Conservation (phyloP, 2,888 invertebrate genomes). For the Eretmocerus hayati region DNA sequence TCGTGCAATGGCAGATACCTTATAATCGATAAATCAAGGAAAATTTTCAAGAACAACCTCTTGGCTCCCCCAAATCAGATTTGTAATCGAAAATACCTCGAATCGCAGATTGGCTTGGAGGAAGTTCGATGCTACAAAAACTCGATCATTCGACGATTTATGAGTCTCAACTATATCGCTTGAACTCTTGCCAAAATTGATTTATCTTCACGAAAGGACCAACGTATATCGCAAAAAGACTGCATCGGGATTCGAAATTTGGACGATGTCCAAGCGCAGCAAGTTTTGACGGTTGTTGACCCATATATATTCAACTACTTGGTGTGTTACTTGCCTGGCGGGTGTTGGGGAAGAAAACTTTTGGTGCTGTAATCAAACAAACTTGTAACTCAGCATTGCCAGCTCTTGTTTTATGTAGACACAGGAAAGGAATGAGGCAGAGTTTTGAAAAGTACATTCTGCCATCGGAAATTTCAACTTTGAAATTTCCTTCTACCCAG, state of each 20-base stretch:
- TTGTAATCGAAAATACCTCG: no score
- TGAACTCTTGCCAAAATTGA: neutral
- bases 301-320: neutral
- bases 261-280: conserved; percentile 9
- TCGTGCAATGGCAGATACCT: no score
- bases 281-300: conserved; percentile 6
- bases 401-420: neutral
- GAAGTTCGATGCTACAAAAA: no score
- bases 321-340: conserved; percentile 7
- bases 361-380: conserved; percentile 9
- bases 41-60: no score
- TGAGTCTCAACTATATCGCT: neutral
- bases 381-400: conserved; percentile 8
- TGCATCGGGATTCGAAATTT: conserved; percentile 2
- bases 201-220: neutral
- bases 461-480: no score
- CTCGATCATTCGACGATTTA: neutral
- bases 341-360: neutral
- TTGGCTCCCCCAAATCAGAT: no score
- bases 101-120: no score
- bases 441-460: no score
- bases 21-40: no score
- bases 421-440: no score
- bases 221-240: neutral
- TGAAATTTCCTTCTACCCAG: neutral